Evolutionary conservation across 2,888 invertebrate species (phyloP).

Genomic region (Thereva unica): DNA sequence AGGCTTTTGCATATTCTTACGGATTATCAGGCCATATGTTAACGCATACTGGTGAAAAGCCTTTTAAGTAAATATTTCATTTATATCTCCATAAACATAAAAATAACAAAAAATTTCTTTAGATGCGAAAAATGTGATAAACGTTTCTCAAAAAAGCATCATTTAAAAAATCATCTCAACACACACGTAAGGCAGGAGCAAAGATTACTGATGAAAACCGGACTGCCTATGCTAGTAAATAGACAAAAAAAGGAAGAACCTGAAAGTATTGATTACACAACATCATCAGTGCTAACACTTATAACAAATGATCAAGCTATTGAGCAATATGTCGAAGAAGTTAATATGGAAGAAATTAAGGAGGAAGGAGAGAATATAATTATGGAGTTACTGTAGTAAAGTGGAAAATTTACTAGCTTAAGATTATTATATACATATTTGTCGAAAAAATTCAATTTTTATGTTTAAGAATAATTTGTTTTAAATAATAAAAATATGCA

Average conservation of each 20-base stretch:
- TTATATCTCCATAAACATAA: not conserved
- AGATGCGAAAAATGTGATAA: slow-evolving; percentile 40
- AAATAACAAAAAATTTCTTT: not conserved
- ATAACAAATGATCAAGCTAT: slow-evolving; percentile 9
- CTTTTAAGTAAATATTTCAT: slow-evolving; percentile 50
- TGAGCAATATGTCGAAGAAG: slow-evolving; percentile 20
- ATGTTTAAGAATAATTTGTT: too few species aligned
- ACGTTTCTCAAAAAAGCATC: slow-evolving; percentile 40
- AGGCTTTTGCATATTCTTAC: slow-evolving; percentile 55
- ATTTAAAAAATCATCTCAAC: slow-evolving; percentile 37
- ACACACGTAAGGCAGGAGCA: slow-evolving; percentile 37
- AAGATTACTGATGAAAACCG: not conserved
- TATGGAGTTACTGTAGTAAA: not conserved
- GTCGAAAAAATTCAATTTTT: too few species aligned
- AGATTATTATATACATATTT: not conserved
- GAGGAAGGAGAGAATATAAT: not conserved
- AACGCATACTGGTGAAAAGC: slow-evolving; percentile 56
- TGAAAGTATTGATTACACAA: slow-evolving; percentile 6
- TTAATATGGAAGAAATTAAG: slow-evolving; percentile 24
- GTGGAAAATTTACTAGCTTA: slow-evolving; percentile 1
- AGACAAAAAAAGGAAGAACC: too few species aligned
- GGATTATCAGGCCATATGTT: slow-evolving; percentile 55
- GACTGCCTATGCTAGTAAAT: not conserved
- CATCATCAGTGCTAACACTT: slow-evolving; percentile 7
- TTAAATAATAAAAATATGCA: too few species aligned